Conservation (phyloP, 2,888 invertebrate species). For the Andrena hattorfiana region DNA sequence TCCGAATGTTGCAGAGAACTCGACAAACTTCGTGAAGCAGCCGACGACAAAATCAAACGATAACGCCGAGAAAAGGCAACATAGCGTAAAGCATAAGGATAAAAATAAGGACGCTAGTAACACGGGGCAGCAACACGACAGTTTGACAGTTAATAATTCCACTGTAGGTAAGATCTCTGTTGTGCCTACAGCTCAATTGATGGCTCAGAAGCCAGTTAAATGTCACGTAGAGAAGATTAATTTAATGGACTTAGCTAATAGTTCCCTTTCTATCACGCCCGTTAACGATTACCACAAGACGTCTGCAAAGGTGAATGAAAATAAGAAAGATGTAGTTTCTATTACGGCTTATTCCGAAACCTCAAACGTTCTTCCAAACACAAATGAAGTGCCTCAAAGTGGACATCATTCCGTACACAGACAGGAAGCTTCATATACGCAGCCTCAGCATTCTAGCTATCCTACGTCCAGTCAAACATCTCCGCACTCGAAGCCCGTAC, state of each 20-base stretch:
- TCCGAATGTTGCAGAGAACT: constrained; percentile 64
- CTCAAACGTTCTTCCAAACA: constrained; percentile 61
- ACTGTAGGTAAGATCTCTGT: constrained; percentile 78
- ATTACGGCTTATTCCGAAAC: constrained; percentile 80
- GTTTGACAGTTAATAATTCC: constrained; percentile 58
- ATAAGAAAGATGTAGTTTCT: constrained; percentile 80
- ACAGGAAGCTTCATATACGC: constrained; percentile 65
- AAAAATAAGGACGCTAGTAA: constrained; percentile 67
- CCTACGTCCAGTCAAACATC: constrained; percentile 58
- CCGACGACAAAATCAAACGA: constrained; percentile 66
- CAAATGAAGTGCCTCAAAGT: constrained; percentile 67
- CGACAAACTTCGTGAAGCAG: constrained; percentile 57
- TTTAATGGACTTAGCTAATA: constrained; percentile 80
- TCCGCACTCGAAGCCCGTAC: constrained; percentile 64
- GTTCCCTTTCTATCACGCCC: constrained; percentile 82
- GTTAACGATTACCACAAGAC: constrained; percentile 80
- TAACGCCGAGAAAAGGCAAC: constrained; percentile 64
- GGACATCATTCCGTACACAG: constrained; percentile 65
- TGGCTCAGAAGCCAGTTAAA: constrained; percentile 77
- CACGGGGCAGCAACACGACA: constrained; percentile 64
- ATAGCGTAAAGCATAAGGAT: constrained; percentile 74
- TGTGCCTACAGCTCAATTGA: constrained; percentile 79
- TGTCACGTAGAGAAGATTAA: constrained; percentile 78
- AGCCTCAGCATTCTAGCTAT: constrained; percentile 60
- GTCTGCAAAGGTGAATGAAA: constrained; percentile 71